Percentiles rank a stretch among this genome's conserved stretches.
phyloP scores from a whole-genome alignment of 1,140 invertebrate genomes.

The Calephelis nemesis region DNA sequence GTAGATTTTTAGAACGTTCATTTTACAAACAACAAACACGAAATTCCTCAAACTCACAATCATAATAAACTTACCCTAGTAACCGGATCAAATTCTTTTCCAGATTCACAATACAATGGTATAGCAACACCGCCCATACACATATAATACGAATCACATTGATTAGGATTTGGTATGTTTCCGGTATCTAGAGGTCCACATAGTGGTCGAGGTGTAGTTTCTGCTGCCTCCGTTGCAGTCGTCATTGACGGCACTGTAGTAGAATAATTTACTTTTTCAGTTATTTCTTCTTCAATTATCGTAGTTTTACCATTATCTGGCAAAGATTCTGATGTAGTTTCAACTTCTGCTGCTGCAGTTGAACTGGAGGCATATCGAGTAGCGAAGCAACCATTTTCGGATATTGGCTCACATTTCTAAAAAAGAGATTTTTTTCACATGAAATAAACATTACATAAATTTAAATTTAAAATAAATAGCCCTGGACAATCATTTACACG shows the following conservation, averaged over 20 bases:
- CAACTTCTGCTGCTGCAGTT: not conserved
- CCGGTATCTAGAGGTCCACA: slow-evolving; percentile 31
- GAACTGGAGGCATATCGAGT: not conserved
- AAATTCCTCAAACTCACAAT: not conserved
- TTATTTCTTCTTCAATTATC: slow-evolving; percentile 8
- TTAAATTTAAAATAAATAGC: no score
- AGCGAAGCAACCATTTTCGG: slow-evolving; percentile 39
- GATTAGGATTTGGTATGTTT: slow-evolving; percentile 37
- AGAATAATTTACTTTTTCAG: not conserved
- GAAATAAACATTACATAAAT: no score
- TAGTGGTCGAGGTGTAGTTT: slow-evolving; percentile 12
- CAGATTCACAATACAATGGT: slow-evolving; percentile 37
- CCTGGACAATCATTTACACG: no score
- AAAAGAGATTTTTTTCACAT: slow-evolving; percentile 19
- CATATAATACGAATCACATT: slow-evolving; percentile 45
- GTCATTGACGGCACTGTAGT: slow-evolving; percentile 13
- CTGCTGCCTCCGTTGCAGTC: slow-evolving; percentile 11
- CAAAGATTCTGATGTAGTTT: not conserved
- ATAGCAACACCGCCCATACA: slow-evolving; percentile 37
- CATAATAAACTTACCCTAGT: slow-evolving; percentile 30
- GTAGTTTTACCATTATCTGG: slow-evolving; percentile 15
- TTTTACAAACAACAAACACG: no score
- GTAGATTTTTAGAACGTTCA: no score
- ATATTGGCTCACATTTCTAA: slow-evolving; percentile 38
- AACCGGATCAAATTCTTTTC: slow-evolving; percentile 41